Base-by-base conservation (phyloP, 2,113 vertebrate genomes). In the Xenopus borealis region DNA sequence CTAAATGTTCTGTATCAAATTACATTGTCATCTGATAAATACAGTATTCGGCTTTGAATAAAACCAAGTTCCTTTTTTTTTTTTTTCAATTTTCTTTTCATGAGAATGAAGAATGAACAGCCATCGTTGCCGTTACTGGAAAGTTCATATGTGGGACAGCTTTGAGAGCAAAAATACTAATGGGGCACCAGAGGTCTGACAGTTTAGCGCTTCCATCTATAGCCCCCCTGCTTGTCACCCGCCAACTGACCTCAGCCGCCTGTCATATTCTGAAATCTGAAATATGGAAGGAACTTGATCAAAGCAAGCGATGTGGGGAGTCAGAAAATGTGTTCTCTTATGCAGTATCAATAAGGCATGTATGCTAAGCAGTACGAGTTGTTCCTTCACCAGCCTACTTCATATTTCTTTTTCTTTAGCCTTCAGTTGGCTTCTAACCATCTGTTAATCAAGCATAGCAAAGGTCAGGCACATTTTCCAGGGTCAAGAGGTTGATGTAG, bases 401-500 rank as follows among this genome's bases (percentile, higher is more conserved):
- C 50, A 66, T 73, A 57, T 63, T 66, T 65, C 10, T 46, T 62
- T 73, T 65, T 53, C 71, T 72, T 72, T 66, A 73, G 71, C 52
- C 71, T 66, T 52, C 71, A 73, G 71, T 73, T 73, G 71, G 62
- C 71, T 62, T 73, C 62, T 72, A 72, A 72, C 47, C 23, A 72
- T 55, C 71, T 65, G 20, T 64, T 72, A 72, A 72, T 72, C 65
- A 72, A 53, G 61, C 71, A 72, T 64, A 62, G 71, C 71, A 73
- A 73, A 73, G 71, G 71, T 73, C 71, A 73, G 71, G 71, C 71
- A 73, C 71, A 73, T 73, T 52, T 55, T 58, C n/a, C n/a, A 66
- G 62, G 71, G 71, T 73, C 71, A 65, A 61, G 71, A 73, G 71
- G 71, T 52, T 73, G 62, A 66, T n/a, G 65, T 33, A n/a, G 71